Evolutionary conservation across 2,113 vertebrate genomes (phyloP).

Genomic region (Coptodon bakossiorum): DNA sequence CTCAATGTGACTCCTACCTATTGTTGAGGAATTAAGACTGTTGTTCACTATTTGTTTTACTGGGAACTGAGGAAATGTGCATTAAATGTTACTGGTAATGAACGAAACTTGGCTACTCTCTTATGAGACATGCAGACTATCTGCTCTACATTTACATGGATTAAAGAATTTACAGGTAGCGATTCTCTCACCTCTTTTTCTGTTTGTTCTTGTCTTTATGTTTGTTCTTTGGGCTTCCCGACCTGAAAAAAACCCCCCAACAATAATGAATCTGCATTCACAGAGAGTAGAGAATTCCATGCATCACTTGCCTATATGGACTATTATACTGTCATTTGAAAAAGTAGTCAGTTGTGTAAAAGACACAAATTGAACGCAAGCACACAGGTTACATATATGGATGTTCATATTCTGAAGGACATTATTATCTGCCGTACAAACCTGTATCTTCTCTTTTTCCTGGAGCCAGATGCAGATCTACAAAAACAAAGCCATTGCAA

Average conservation of each 20-base stretch:
- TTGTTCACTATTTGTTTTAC: background rate
- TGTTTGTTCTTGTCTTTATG: slow-evolving; percentile 95
- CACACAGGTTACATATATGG: background rate
- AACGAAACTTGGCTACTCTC: background rate
- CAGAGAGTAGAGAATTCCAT: background rate
- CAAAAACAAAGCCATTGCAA: slow-evolving; percentile 6
- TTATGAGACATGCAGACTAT: background rate
- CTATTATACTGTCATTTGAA: background rate
- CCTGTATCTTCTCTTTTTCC: slow-evolving; percentile 93
- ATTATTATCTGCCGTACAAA: slow-evolving; percentile 57
- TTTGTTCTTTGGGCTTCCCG: slow-evolving; percentile 90
- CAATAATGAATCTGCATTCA: background rate
- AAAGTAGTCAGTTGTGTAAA: slow-evolving; percentile 11
- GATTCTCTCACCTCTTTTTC: slow-evolving; percentile 82
- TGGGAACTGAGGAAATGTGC: background rate
- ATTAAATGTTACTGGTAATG: background rate
- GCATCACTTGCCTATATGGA: background rate
- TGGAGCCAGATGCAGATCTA: slow-evolving; percentile 88
- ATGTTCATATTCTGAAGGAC: background rate
- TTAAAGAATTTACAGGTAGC: background rate
- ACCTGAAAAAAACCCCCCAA: slow-evolving; percentile 60
- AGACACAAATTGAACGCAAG: background rate
- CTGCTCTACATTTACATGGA: background rate
- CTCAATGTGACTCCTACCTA: background rate
- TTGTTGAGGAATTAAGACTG: background rate